Evolutionary conservation across 1,140 invertebrate genomes (phyloP), one percentile per base, ranked within the genome.

Genomic region (Chlorops oryzae): DNA sequence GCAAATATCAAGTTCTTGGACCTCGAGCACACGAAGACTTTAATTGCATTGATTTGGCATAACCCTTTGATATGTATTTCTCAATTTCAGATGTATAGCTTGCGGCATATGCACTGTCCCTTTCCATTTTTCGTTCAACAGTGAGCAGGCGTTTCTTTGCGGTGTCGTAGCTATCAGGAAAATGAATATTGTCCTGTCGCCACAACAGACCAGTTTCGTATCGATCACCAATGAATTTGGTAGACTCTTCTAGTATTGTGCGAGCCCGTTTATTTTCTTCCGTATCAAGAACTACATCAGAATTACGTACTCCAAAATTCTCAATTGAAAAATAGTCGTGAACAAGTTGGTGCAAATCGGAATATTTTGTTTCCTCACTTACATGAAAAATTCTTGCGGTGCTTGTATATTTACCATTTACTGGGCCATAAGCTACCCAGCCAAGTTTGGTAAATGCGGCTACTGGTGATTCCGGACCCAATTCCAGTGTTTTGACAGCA

Each of bases 1-100:
- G 61, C 9, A 70, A 46, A 47, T 66, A 69, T 64, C 65, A 71
- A 22, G 25, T 22, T 15, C 27, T 22, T 9, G 35, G 39, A n/a
- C 4, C 18, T 18, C n/a, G 15, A 6, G 35, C 15, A 13, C 13
- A 6, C 2, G 32, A 24, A 17, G 47, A 21, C 35, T 43, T 34
- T 17, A 10, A 10, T 3, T 10, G 15, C 4, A 61, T 21, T 24
- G 42, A 35, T 25, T 18, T 13, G 1, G 58, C 57, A 27, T 62
- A 63, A 0, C 54, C 50, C 15, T 53, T 24, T 13, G 43, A 4
- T 13, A 58, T 39, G 5, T 59, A 44, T n/a, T 51, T 41, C 2
- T 59, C 13, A 17, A 62, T 58, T 37, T 57, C 43, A 5, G 12
- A 17, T 17, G 18, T 43, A 41, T 58, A 58, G n/a, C 37, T 24